Evolutionary conservation across 2,797 vertebrate genomes (phyloP), one percentile per base, ranked within the genome.

Genomic region (Acropternis orthonyx): DNA sequence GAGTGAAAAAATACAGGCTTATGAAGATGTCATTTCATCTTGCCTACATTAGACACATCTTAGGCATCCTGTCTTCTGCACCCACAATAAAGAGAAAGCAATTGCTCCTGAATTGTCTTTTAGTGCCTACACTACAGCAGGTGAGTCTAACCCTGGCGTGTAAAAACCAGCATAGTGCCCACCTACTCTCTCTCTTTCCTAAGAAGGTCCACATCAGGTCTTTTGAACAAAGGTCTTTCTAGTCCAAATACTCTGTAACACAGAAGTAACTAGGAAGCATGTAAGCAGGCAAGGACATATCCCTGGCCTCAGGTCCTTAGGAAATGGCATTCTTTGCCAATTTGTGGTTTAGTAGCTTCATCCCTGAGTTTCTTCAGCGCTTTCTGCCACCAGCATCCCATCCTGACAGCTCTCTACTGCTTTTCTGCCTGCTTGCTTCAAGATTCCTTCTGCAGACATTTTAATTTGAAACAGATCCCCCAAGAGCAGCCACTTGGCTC

Each of bases 41-140:
- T 7, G 65, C 2, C 24, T 34, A 39, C 0, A 2, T 55, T 13
- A 51, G 15, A 18, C 10, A 3, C 21, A 8, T 7, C 51, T 76
- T 8, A 28, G 54, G 27, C 36, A 76, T 6, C 6, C 19, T 4
- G 19, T 54, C 54, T 27, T 21, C 41, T 62, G 37, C 14, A 37
- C 12, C 1, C 2, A 39, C 16, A 23, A 36, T 3, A 18, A 67
- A 56, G 5, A 71, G 24, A 84, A 62, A 90, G 36, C 19, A 49
- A 37, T 5, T 79, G 27, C 20, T 89, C 51, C 12, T 66, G 43
- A 88, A 34, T 21, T 78, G 30, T 10, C 39, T n/a, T 79, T 4
- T 24, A 18, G 65, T 62, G 59, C 6, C 67, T 62, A 7, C 15
- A 10, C 26, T 14, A 20, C 0, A 1, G 12, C 44, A 89, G 39